Evolutionary conservation across 1,140 invertebrate genomes (phyloP), one percentile per base, ranked within the genome.

Genomic region (Carposina sasakii): DNA sequence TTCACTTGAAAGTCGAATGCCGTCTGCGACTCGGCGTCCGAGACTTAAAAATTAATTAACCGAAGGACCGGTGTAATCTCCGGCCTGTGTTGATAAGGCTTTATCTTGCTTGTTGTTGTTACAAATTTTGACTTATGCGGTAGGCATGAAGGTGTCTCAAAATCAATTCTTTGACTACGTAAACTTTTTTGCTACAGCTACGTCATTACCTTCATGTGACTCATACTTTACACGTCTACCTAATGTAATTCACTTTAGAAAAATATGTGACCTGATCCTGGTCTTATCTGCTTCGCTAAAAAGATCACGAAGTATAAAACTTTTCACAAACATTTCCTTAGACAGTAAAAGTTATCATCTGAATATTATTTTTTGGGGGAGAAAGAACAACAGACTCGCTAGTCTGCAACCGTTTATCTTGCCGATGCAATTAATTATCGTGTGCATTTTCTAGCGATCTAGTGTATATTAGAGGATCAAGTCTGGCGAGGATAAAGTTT

Each of bases 11-110:
- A 76, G 63, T 71, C 67, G 62, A 67, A 70, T 61, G 64, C 60
- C 61, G 55, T 56, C 63, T 67, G 63, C 60, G 64, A 68, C 66
- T 75, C 67, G 60, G 67, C 54, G 79, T n/a, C n/a, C n/a, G n/a
- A n/a, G n/a, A 83, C 79, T 86, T 83, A 84, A 86, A 85, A 85
- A 86, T 85, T 86, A 85, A 86, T 86, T 85, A 85, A 70, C 71
- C 75, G 74, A 79, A 85, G 75, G 74, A 85, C 81, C 77, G 77
- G 73, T 76, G 78, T 85, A 85, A 84, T 83, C 78, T 77, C 63
- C 66, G 61, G 68, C 65, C 72, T 69, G 70, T 59, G 63, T 54
- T 69, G 66, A 76, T 79, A 79, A 72, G 62, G 54, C 61, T 54
- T 55, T 61, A 71, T 67, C 68, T 59, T 62, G 19, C 31, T 40